Base-by-base conservation (phyloP, 2,888 invertebrate species). In the Mythimna loreyi region DNA sequence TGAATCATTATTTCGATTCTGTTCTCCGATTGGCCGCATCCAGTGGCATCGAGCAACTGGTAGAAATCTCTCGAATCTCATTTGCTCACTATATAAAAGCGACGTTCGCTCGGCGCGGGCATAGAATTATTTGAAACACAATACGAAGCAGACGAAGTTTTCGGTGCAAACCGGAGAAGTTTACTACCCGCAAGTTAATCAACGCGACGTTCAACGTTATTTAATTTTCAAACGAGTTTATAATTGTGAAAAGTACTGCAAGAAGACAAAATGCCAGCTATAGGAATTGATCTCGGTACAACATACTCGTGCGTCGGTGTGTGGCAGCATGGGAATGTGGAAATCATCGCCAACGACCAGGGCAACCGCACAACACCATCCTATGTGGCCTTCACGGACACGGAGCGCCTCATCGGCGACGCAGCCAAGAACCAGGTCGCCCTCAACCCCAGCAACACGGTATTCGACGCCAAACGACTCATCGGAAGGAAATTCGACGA, bases 401-500 rank as follows among this genome's bases (percentile, higher is more conserved):
- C 96, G 9, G 97, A 97, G 90, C 94, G 97, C 47, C 96, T 97
- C 55, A 96, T 97, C 86, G 97, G 97, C 55, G 97, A 97, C 89
- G 97, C 97, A 7, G 97, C 97, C 55, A 97, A 97, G 91, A 97
- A 97, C 92, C 97, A 97, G 92, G 97, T 97, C 60, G 97, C 97
- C 47, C 96, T 97, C 95, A 97, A 98, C 92, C 97, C 98, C 52
- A 96, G 87, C 87, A 97, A 98, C 95, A 97, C 97, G 0, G 97
- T 97, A 30, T 97, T 97, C 90, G 97, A 97, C 88, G 97, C 98
- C n/a, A 98, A 98, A 86, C 96, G 98, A 80, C 95, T 98, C 73
- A 98, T 98, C 88, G 98, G 98, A 93, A 96, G 98, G 65, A 96
- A 96, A 75, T 97, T 96, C 91, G 97, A 97, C 80, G 98, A 98